These are phyloP conservation scores for Chironomus tentans DNA, from an alignment of 2,888 invertebrate species.

Conservation along the genomic window DNA sequence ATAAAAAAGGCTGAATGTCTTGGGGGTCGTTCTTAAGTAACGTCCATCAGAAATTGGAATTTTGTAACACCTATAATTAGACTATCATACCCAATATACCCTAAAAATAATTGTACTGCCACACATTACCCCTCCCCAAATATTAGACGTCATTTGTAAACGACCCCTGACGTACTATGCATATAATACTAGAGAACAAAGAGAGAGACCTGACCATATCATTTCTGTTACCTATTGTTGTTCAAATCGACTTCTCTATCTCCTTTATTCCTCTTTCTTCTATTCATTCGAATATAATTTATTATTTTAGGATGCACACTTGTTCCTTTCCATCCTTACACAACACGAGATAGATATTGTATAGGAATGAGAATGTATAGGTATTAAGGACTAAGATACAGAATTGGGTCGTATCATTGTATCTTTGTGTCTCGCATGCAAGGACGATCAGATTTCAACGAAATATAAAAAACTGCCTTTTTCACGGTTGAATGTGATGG, in stretches of 20 bases:
- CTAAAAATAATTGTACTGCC: too few species aligned
- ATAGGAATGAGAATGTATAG: too few species aligned
- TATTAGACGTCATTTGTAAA: too few species aligned
- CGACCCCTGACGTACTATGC: too few species aligned
- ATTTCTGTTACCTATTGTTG: neutral
- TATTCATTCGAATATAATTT: constrained; percentile 15
- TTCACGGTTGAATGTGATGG: constrained; percentile 16
- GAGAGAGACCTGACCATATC: constrained; percentile 12
- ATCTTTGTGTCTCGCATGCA: neutral
- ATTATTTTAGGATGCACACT: constrained; percentile 26
- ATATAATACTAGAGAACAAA: too few species aligned
- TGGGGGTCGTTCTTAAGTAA: too few species aligned
- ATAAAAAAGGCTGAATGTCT: neutral
- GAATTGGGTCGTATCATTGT: neutral
- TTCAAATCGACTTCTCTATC: neutral
- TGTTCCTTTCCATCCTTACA: constrained; percentile 11
- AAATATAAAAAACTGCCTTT: neutral
- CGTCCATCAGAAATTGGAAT: too few species aligned
- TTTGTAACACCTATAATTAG: too few species aligned
- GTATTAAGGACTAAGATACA: neutral
- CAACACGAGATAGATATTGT: neutral
- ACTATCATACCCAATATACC: too few species aligned
- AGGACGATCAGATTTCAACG: constrained; percentile 21
- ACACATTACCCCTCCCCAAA: too few species aligned
- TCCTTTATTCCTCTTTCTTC: neutral